A percentile compares a stretch with the other conserved stretches of the same genome.
Evolutionary conservation across 2,113 vertebrate genomes (phyloP).

Genomic region (Campylomormyrus numenius): DNA sequence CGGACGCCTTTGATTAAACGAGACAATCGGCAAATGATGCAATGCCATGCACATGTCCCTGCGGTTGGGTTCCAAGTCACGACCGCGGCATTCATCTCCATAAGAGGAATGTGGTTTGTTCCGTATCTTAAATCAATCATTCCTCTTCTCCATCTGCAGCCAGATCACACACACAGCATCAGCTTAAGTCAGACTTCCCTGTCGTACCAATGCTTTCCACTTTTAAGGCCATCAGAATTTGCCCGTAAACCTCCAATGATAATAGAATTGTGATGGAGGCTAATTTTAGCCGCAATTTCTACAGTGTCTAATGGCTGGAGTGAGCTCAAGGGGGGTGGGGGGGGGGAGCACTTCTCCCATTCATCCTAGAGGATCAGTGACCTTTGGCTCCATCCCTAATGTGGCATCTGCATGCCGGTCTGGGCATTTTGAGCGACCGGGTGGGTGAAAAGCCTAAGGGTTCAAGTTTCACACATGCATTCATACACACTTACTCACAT

Average conservation of each 20-base stretch:
- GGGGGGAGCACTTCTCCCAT: background rate
- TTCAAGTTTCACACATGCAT: slow-evolving; percentile 41
- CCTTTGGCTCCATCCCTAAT: slow-evolving; percentile 33
- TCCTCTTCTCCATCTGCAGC: background rate
- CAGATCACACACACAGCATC: background rate
- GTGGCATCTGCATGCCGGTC: slow-evolving; percentile 35
- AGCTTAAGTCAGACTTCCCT: background rate
- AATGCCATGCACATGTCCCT: background rate
- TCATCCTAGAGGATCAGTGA: slow-evolving; percentile 7
- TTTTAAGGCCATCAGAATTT: background rate
- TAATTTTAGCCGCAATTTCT: slow-evolving; percentile 10
- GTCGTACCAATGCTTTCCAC: background rate
- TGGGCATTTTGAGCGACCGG: slow-evolving; percentile 17
- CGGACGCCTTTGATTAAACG: background rate
- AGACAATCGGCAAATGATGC: background rate
- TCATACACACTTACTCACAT: slow-evolving; percentile 24
- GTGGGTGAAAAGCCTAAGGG: slow-evolving; percentile 20
- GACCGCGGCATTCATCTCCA: background rate
- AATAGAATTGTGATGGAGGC: background rate
- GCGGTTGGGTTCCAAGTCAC: background rate
- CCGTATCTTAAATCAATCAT: background rate
- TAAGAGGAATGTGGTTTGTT: background rate
- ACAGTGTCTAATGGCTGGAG: background rate
- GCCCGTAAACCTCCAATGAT: background rate
- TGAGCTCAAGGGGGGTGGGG: background rate